Percentiles rank a stretch among this genome's conserved stretches.
These are phyloP conservation scores for Notospermus geniculatus DNA, from an alignment of 1,140 invertebrate species.

Conservation along the genomic window DNA sequence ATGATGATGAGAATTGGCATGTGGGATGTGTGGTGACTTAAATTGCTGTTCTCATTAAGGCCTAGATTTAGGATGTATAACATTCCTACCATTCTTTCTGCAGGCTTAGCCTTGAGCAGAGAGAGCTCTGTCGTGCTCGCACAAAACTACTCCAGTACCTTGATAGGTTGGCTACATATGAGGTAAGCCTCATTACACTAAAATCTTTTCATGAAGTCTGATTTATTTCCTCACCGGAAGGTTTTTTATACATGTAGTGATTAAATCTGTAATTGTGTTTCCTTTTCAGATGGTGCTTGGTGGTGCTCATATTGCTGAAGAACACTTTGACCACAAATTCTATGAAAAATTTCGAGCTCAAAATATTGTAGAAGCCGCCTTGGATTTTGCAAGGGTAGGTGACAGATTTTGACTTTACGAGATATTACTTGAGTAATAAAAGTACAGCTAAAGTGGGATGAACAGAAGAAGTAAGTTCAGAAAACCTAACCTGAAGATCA, in stretches of 20 bases:
- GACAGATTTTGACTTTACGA: constrained; percentile 18
- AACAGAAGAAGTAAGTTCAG: no score
- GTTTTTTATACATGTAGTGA: neutral
- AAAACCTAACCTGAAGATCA: no score
- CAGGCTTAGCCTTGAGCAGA: constrained; percentile 61
- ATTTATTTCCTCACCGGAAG: neutral
- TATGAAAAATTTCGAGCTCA: constrained; percentile 64
- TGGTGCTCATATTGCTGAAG: constrained; percentile 51
- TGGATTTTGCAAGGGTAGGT: constrained; percentile 64
- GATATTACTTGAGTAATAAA: no score
- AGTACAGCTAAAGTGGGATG: no score
- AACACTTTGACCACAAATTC: constrained; percentile 61
- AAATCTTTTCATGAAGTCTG: constrained; percentile 13
- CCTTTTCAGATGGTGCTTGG: constrained; percentile 56
- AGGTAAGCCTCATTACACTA: constrained; percentile 54
- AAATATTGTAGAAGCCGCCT: constrained; percentile 61
- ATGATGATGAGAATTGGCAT: no score
- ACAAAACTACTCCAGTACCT: constrained; percentile 64
- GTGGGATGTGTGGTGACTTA: no score
- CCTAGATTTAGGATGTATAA: no score
- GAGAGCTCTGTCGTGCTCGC: constrained; percentile 62
- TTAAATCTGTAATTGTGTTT: constrained; percentile 16
- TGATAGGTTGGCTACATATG: constrained; percentile 67
- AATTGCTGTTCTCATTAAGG: no score
- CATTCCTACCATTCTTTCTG: constrained; percentile 60